Percentiles rank a stretch among this genome's conserved stretches.
These are phyloP conservation scores for Sarcophaga subvicina DNA, from an alignment of 2,888 invertebrate species.

Conservation along the genomic window DNA sequence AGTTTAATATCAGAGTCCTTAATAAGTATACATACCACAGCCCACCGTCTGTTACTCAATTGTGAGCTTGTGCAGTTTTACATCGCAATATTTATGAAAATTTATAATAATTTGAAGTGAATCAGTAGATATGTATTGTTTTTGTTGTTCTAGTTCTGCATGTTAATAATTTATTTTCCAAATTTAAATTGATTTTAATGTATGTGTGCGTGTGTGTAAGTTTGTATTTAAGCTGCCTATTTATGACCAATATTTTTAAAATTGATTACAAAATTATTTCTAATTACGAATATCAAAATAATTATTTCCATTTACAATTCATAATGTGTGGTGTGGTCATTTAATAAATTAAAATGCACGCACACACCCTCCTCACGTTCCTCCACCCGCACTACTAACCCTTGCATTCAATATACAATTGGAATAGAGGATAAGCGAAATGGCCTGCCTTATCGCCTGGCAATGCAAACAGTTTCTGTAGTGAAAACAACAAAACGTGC, in stretches of 20 bases:
- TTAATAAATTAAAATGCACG: conserved; percentile 30
- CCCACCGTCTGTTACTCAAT: too few species aligned
- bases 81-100: too few species aligned
- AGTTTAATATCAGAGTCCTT: too few species aligned
- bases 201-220: not conserved
- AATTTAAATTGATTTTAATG: not conserved
- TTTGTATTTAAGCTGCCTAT: not conserved
- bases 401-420: not conserved
- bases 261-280: conserved; percentile 1
- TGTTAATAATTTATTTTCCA: not conserved
- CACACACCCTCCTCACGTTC: not conserved
- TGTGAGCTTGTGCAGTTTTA: too few species aligned
- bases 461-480: conserved; percentile 11
- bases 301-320: conserved; percentile 5
- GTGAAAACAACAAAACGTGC: conserved; percentile 32
- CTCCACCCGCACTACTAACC: too few species aligned
- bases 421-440: not conserved
- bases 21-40: too few species aligned
- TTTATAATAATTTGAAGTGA: too few species aligned
- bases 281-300: not conserved
- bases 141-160: too few species aligned
- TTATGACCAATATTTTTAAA: not conserved
- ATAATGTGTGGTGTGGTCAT: conserved; percentile 8
- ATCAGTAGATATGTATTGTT: too few species aligned
- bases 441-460: conserved; percentile 31